Percentiles rank a stretch among this genome's conserved stretches.
Conservation (phyloP, 92 coral and sea anemone genomes). For the Palythoa grandiflora region DNA sequence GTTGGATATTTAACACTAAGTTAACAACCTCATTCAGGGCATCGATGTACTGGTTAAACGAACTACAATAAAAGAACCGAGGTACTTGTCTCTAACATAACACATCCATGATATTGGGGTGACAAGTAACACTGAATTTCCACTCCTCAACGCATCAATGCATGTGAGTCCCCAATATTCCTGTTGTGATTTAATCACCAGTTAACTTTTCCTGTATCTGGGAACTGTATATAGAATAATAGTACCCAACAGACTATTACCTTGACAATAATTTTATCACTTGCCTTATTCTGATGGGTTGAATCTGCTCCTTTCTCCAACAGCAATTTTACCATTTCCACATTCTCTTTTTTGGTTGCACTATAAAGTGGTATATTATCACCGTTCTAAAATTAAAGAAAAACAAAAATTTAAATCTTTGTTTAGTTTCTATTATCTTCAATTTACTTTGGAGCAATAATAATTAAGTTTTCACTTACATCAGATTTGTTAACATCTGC, state of each 20-base stretch:
- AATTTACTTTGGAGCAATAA: not conserved
- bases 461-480: not conserved
- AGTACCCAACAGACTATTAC: not conserved
- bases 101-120: no score
- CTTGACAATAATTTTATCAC: not conserved
- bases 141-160: no score
- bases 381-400: constrained; percentile 1
- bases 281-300: constrained; percentile 19
- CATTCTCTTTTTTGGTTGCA: constrained; percentile 7
- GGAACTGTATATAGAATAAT: not conserved
- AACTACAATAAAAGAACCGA: no score
- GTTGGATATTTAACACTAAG: no score
- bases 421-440: not conserved
- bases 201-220: not conserved
- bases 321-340: not conserved
- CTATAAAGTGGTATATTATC: not conserved
- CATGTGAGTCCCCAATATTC: no score
- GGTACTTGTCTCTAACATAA: no score
- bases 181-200: no score
- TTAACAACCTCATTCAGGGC: no score
- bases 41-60: no score
- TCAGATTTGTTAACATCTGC: constrained; percentile 32
- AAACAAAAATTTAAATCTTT: no score
- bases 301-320: constrained; percentile 30
- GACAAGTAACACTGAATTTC: no score